Evolutionary conservation across 92 coral and sea anemone genomes (phyloP), one percentile per base, ranked within the genome.

Genomic region (Parazoanthus atlanticus): DNA sequence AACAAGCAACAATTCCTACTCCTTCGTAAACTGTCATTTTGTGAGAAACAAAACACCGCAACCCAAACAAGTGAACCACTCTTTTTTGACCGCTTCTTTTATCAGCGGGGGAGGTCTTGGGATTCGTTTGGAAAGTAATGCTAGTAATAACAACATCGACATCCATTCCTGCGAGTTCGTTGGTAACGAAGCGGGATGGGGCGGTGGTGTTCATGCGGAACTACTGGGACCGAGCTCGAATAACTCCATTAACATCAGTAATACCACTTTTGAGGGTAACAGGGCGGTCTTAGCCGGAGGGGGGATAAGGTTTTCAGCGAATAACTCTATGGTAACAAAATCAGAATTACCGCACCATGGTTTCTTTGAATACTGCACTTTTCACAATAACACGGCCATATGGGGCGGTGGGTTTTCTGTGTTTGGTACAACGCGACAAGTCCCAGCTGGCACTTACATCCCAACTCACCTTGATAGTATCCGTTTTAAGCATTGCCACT

Each of bases 101-200:
- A 88, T 91, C 73, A 91, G 90, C 16, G 98, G 98, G 13, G 98
- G 97, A 21, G 98, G 98, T 23, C 79, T 96, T 30, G 93, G 92
- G 21, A 64, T 92, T 33, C 89, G 71, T 47, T 78, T 96, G 0
- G 67, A 64, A 9, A 93, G 96, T 82, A 93, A 95, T 78, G 96
- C 97, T 19, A 86, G 89, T n/a, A 86, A 88, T 74, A 93, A 94
- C 84, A 86, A 49, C 28, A 61, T 96, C 82, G 36, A 72, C 8
- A 85, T 96, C 58, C 76, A 86, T 12, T 78, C 91, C 12, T 80
- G 84, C 84, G 23, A 28, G 31, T 96, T 96, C 81, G 64, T 28
- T 17, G 88, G 86, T 64, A 96, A 96, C 78, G 52, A 34, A 8
- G 98, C 98, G 8, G 89, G 85, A 15, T 94, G 98, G 96, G 98